Evolutionary conservation across 2,113 vertebrate species (phyloP).

Genomic region (Gallinago undulata): DNA sequence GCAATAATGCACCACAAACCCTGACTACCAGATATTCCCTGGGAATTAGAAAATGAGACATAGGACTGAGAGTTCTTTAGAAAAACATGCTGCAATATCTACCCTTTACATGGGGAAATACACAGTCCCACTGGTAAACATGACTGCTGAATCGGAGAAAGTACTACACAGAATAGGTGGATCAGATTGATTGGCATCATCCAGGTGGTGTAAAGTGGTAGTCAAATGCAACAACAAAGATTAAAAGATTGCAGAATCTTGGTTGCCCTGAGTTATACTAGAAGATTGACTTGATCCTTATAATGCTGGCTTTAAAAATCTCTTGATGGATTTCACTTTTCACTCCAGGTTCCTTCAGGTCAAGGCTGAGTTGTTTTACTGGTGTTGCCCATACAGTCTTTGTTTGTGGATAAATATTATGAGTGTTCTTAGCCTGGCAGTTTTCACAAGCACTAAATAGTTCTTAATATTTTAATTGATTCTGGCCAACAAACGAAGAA

Average conservation of each 20-base stretch:
- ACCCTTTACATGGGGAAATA: not conserved
- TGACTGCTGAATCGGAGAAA: not conserved
- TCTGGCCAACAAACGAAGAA: not conserved
- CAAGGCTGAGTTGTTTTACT: not conserved
- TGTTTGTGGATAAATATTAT: constrained; percentile 41
- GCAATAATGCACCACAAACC: not conserved
- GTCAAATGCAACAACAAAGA: not conserved
- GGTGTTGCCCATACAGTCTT: not conserved
- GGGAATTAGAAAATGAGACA: not conserved
- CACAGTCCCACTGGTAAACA: not conserved
- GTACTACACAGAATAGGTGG: not conserved
- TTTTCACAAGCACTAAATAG: not conserved
- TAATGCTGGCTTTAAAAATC: not conserved
- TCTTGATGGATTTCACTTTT: not conserved
- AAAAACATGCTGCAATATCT: not conserved
- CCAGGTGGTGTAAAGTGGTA: not conserved
- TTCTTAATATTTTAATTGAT: not conserved
- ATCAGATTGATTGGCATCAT: not conserved
- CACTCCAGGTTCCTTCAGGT: not conserved
- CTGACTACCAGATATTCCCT: not conserved
- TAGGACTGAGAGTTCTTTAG: not conserved
- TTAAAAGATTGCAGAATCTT: not conserved
- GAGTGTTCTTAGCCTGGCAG: not conserved
- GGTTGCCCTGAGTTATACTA: not conserved
- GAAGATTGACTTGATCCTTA: not conserved